phyloP scores from a whole-genome alignment of 2,888 invertebrate genomes.

The Drosophila testacea region DNA sequence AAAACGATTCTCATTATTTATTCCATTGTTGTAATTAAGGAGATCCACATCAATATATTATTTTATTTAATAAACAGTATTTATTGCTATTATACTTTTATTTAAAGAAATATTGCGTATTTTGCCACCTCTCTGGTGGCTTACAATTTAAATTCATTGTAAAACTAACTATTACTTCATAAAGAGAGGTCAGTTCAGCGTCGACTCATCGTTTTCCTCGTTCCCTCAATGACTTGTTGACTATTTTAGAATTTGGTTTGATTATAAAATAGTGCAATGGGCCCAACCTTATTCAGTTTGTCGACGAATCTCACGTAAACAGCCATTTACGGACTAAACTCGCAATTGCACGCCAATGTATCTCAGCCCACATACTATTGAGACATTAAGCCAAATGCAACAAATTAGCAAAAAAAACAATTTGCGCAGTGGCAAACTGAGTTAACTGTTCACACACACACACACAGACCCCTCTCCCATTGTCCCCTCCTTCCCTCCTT shows the following conservation, averaged over 20 bases:
- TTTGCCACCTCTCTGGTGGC: too few relatives aligned
- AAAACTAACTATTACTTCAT: neutral
- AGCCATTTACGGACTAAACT: conserved; percentile 15
- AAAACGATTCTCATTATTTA: too few relatives aligned
- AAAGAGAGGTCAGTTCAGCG: neutral
- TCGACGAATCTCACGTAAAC: conserved; percentile 24
- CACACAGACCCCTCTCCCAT: neutral
- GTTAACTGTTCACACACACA: conserved; percentile 3
- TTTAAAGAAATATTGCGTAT: too few relatives aligned
- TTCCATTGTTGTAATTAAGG: too few relatives aligned
- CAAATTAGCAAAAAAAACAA: conserved; percentile 48
- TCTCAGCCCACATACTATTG: conserved; percentile 15
- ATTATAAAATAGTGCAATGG: conserved; percentile 10
- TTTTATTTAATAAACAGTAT: too few relatives aligned
- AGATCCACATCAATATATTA: too few relatives aligned
- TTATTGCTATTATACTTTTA: too few relatives aligned
- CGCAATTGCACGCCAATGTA: conserved; percentile 7
- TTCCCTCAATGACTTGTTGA: neutral
- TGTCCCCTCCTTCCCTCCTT: neutral
- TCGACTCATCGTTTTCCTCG: neutral
- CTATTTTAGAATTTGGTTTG: neutral
- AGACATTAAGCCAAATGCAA: conserved; percentile 32
- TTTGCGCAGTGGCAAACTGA: conserved; percentile 67
- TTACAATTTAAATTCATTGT: neutral
- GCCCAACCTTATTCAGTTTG: conserved; percentile 27